Percentiles rank a stretch among this genome's conserved stretches.
Conservation (phyloP, 2,888 invertebrate species). For the Eurytoma adleriae region DNA sequence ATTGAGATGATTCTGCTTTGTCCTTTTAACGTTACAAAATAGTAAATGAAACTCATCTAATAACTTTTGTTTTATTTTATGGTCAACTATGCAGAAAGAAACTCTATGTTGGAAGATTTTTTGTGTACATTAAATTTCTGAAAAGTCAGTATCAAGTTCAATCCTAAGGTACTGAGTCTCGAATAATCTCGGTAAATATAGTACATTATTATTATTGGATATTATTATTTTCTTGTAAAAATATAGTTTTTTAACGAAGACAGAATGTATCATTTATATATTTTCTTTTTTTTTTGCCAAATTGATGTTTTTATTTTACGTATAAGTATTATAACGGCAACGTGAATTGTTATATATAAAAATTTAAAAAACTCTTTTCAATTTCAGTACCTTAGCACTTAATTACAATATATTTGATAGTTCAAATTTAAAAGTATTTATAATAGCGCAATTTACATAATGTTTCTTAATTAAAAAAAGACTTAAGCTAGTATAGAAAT, state of each 20-base stretch:
- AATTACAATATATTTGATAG: conserved; percentile 39
- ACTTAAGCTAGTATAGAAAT: conserved; percentile 51
- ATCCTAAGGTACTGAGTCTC: conserved; percentile 45
- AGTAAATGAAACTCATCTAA: conserved; percentile 36
- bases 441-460: conserved; percentile 53
- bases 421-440: conserved; percentile 41
- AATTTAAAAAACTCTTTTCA: conserved; percentile 47
- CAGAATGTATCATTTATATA: conserved; percentile 13
- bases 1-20: conserved; percentile 38
- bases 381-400: conserved; percentile 53
- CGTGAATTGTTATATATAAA: conserved; percentile 42
- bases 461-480: conserved; percentile 44
- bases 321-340: conserved; percentile 14
- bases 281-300: conserved; percentile 15
- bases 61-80: conserved; percentile 32
- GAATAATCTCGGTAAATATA: conserved; percentile 24
- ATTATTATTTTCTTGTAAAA: conserved; percentile 34
- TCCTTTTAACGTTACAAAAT: conserved; percentile 45
- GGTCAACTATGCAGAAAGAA: conserved; percentile 44
- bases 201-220: conserved; percentile 14
- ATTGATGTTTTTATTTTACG: conserved; percentile 9
- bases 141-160: conserved; percentile 26
- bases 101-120: conserved; percentile 50
- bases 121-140: conserved; percentile 51
- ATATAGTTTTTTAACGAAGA: conserved; percentile 32